phyloP scores from a whole-genome alignment of 2,888 invertebrate species.

The Ommatoiulus sabulosus region DNA sequence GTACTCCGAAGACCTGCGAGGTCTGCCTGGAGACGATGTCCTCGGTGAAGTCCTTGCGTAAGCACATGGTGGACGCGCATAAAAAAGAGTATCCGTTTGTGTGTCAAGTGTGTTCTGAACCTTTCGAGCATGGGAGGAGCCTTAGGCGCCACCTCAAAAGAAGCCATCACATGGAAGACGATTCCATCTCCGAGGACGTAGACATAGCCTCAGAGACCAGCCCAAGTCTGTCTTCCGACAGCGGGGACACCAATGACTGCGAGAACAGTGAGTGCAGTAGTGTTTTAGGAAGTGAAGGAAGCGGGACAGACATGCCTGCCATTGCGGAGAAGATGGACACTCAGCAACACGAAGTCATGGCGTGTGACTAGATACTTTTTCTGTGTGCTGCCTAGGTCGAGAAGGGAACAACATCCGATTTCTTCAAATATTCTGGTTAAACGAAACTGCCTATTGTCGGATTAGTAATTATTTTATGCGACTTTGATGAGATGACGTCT shows the following conservation, averaged over 20 bases:
- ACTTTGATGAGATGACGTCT: too few species aligned
- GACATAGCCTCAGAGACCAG: conserved; percentile 58
- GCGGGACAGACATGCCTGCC: conserved; percentile 54
- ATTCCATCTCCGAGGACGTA: conserved; percentile 1
- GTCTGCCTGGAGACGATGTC: conserved; percentile 80
- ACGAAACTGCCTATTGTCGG: too few species aligned
- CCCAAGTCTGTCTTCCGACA: conserved; percentile 59
- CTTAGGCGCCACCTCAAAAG: conserved; percentile 85
- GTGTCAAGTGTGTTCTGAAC: conserved; percentile 86
- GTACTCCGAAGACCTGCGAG: conserved; percentile 69
- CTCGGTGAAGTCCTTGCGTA: conserved; percentile 73
- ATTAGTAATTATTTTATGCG: too few species aligned
- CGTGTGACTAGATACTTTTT: background rate
- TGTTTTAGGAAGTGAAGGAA: conserved; percentile 60
- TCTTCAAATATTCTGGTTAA: too few species aligned
- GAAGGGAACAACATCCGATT: too few species aligned
- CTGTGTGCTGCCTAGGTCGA: background rate
- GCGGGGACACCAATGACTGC: conserved; percentile 60
- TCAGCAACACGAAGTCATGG: background rate
- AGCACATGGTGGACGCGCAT: conserved; percentile 74
- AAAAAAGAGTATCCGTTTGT: conserved; percentile 85
- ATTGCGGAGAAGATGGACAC: background rate
- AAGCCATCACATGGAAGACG: conserved; percentile 74
- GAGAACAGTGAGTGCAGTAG: conserved; percentile 61
- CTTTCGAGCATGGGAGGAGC: conserved; percentile 86